A percentile compares a stretch with the other conserved stretches of the same genome.
Evolutionary conservation across 2,797 vertebrate genomes (phyloP).

Genomic region (Ciconia nigra): DNA sequence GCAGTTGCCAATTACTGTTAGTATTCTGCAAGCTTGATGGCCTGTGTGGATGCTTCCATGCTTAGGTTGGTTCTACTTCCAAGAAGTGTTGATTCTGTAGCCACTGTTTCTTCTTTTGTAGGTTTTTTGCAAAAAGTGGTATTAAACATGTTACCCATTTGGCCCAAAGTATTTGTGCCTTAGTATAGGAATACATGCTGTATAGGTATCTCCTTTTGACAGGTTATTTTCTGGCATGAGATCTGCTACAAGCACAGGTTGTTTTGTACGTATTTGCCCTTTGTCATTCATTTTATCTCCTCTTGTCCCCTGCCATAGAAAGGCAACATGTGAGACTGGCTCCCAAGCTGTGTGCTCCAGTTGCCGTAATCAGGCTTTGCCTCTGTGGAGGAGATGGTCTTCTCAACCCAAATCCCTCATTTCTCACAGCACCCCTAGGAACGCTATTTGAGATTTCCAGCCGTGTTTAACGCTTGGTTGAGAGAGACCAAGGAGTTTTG

Average conservation of each 20-base stretch:
- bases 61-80: not conserved
- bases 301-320: not conserved
- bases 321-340: not conserved
- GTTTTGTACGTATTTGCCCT: not conserved
- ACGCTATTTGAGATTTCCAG: not conserved
- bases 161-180: not conserved
- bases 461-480: not conserved
- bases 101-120: not conserved
- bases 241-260: not conserved
- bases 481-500: not conserved
- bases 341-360: not conserved
- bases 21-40: not conserved
- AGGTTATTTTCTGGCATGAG: not conserved
- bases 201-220: not conserved
- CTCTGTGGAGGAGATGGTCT: rapidly evolving
- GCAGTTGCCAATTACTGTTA: not conserved
- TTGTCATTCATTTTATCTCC: not conserved
- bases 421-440: not conserved
- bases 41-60: not conserved
- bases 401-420: not conserved
- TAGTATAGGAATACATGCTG: not conserved
- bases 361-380: not conserved
- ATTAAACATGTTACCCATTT: not conserved
- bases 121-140: not conserved
- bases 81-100: not conserved